These are phyloP conservation scores for Phytoseiulus persimilis DNA, from an alignment of 2,888 invertebrate species.

Conservation along the genomic window DNA sequence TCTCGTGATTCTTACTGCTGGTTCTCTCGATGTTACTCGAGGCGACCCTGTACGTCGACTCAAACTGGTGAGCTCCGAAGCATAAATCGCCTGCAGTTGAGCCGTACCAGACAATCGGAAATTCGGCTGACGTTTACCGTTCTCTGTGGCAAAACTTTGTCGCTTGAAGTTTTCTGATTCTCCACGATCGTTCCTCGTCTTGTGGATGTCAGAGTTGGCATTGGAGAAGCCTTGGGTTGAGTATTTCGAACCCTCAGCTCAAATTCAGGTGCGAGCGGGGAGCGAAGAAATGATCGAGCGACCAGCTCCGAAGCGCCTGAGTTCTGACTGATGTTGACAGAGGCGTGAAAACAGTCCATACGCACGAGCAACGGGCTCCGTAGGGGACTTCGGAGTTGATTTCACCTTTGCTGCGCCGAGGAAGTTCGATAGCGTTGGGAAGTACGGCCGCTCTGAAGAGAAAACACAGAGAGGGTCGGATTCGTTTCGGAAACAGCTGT, in stretches of 20 bases:
- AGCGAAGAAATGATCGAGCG: neutral
- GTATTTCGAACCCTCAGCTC: no score
- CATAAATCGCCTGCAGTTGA: neutral
- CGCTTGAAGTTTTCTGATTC: neutral
- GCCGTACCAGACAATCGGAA: neutral
- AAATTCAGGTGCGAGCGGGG: neutral
- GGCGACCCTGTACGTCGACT: neutral
- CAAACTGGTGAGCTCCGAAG: neutral
- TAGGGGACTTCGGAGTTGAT: neutral
- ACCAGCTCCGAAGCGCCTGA: neutral
- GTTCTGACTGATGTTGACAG: neutral
- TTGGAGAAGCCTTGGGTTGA: no score
- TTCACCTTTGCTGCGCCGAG: neutral
- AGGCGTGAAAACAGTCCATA: neutral
- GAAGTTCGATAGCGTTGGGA: neutral
- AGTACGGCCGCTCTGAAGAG: neutral
- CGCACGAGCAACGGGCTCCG: neutral
- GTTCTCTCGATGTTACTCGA: neutral
- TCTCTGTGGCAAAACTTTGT: neutral
- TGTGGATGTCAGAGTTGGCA: no score
- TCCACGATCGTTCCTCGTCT: neutral
- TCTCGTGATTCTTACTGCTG: neutral
- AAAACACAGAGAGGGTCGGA: neutral
- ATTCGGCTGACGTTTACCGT: neutral
- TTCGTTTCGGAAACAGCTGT: neutral